Percentiles rank a stretch among this genome's conserved stretches.
Conservation (phyloP, 1,140 invertebrate genomes). For the Meloidogyne floridensis region DNA sequence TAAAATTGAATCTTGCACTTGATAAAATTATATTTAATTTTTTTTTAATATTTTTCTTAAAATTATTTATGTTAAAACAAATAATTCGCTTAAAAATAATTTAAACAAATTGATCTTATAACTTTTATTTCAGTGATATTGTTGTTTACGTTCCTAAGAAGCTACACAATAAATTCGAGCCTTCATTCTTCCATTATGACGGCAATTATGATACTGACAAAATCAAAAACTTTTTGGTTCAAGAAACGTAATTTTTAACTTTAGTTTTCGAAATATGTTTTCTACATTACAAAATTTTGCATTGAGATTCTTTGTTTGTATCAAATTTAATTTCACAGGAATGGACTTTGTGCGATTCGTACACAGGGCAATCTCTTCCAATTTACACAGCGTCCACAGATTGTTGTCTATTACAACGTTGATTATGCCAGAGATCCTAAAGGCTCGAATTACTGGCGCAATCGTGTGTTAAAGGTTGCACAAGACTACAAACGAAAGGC, state of each 20-base stretch:
- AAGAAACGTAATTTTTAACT: slow-evolving; percentile 54
- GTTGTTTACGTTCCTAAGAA: slow-evolving; percentile 85
- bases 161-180: slow-evolving; percentile 89
- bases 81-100: no score
- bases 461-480: slow-evolving; percentile 90
- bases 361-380: slow-evolving; percentile 80
- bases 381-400: slow-evolving; percentile 78
- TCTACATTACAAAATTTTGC: not conserved
- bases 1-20: no score
- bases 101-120: not conserved
- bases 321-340: slow-evolving; percentile 71
- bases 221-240: slow-evolving; percentile 77
- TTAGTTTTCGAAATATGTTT: not conserved
- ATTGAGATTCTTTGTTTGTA: not conserved
- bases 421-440: slow-evolving; percentile 96
- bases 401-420: slow-evolving; percentile 89
- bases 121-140: slow-evolving; percentile 74
- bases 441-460: slow-evolving; percentile 99
- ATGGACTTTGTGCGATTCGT: slow-evolving; percentile 87
- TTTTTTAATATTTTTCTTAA: no score
- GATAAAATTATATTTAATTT: no score
- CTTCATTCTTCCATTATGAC: slow-evolving; percentile 75
- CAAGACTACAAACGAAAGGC: slow-evolving; percentile 79
- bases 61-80: no score
- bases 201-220: slow-evolving; percentile 72